phyloP scores from a whole-genome alignment of 2,888 invertebrate species.

The Heliconius charithonia region DNA sequence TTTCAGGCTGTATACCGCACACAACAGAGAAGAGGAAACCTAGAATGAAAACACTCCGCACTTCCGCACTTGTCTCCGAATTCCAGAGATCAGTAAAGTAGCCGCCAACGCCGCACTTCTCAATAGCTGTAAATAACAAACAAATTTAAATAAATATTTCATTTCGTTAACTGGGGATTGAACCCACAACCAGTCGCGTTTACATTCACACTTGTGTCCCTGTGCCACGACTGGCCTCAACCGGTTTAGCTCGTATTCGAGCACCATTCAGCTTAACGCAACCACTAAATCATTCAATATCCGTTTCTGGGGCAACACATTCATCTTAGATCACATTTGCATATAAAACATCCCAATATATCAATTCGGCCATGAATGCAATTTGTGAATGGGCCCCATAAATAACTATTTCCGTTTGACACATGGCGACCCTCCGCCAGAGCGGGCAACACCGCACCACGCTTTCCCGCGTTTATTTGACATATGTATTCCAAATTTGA shows the following conservation, averaged over 20 bases:
- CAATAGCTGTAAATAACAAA: too few relatives aligned
- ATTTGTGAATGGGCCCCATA: slow-evolving; percentile 81
- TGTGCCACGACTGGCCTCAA: too few relatives aligned
- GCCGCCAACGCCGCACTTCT: too few relatives aligned
- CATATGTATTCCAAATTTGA: slow-evolving; percentile 76
- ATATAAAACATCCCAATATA: slow-evolving; percentile 83
- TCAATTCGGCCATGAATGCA: slow-evolving; percentile 82
- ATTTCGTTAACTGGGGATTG: too few relatives aligned
- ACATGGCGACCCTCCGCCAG: slow-evolving; percentile 74
- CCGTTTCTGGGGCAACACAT: slow-evolving; percentile 76
- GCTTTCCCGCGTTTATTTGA: slow-evolving; percentile 79
- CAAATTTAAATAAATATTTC: too few relatives aligned
- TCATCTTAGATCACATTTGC: slow-evolving; percentile 78
- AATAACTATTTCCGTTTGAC: slow-evolving; percentile 83
- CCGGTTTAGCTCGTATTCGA: not conserved
- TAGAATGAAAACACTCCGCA: too few relatives aligned
- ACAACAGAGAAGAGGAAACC: too few relatives aligned
- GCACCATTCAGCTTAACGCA: slow-evolving; percentile 41
- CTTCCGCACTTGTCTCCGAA: too few relatives aligned
- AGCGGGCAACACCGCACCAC: slow-evolving; percentile 65
- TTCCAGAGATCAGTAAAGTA: too few relatives aligned
- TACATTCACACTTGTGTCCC: too few relatives aligned
- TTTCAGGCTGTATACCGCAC: too few relatives aligned
- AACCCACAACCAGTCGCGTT: too few relatives aligned
- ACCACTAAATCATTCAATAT: slow-evolving; percentile 71